A percentile compares a stretch with the other conserved stretches of the same genome.
phyloP scores from a whole-genome alignment of 2,797 vertebrate species.

The Pterois miles region DNA sequence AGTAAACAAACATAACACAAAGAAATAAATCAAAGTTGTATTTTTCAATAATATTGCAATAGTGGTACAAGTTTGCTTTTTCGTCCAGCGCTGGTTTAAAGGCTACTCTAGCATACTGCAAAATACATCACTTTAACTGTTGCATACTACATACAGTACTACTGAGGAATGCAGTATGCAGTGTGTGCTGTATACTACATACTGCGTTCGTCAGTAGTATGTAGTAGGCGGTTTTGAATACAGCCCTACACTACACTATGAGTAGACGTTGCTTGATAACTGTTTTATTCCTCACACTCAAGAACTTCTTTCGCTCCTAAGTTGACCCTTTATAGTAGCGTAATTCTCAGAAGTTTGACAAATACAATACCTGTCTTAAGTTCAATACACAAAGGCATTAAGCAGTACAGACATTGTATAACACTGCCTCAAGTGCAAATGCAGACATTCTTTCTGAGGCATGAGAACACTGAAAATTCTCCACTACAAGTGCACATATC shows the following conservation, averaged over 20 bases:
- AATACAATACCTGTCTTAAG: background rate
- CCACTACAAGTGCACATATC: slow-evolving; percentile 25
- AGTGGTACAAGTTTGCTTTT: too few relatives aligned
- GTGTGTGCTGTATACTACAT: too few relatives aligned
- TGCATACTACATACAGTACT: too few relatives aligned
- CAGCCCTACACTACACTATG: background rate
- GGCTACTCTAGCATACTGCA: too few relatives aligned
- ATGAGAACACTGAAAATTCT: slow-evolving; percentile 19
- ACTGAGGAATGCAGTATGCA: too few relatives aligned
- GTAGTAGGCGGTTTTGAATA: too few relatives aligned
- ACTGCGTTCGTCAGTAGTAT: too few relatives aligned
- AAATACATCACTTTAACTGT: too few relatives aligned
- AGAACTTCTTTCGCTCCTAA: background rate
- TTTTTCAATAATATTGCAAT: too few relatives aligned
- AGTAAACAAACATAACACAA: too few relatives aligned
- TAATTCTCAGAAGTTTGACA: background rate
- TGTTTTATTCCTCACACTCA: background rate
- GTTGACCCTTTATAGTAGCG: background rate
- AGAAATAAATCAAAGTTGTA: too few relatives aligned
- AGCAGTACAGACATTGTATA: background rate
- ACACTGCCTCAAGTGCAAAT: slow-evolving; percentile 30
- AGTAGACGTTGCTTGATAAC: background rate
- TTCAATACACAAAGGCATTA: slow-evolving; percentile 1
- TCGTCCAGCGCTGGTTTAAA: too few relatives aligned
- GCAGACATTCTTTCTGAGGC: slow-evolving; percentile 21